These are phyloP conservation scores for Camelus bactrianus DNA, from an alignment of 2,113 vertebrate genomes.

Conservation along the genomic window DNA sequence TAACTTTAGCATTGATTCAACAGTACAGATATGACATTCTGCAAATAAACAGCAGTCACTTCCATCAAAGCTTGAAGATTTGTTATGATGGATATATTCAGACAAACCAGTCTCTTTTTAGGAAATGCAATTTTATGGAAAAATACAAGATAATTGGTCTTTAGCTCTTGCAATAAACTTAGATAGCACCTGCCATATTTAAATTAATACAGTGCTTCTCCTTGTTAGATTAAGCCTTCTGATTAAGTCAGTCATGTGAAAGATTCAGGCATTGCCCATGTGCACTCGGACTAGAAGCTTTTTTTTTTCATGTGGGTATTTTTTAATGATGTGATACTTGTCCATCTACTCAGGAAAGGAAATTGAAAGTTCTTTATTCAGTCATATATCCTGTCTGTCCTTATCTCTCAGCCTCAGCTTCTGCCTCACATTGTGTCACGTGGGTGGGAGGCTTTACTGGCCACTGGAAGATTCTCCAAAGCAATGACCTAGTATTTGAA, in stretches of 20 bases:
- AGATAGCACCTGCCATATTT: constrained; percentile 80
- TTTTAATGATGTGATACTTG: constrained; percentile 65
- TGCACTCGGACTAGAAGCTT: constrained; percentile 6
- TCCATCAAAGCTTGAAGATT: constrained; percentile 73
- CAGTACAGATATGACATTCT: constrained; percentile 66
- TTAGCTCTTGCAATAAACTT: constrained; percentile 78
- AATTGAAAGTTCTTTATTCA: constrained; percentile 76
- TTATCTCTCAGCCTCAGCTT: constrained; percentile 81
- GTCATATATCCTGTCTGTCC: constrained; percentile 66
- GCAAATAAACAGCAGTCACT: constrained; percentile 76
- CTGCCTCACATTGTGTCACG: constrained; percentile 64
- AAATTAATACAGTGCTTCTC: constrained; percentile 79
- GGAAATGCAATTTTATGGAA: constrained; percentile 78
- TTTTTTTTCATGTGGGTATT: constrained; percentile 22
- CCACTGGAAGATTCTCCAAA: constrained; percentile 60
- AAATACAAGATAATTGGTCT: constrained; percentile 80
- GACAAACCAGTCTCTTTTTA: constrained; percentile 69
- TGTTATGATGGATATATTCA: constrained; percentile 78
- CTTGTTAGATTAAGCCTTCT: constrained; percentile 66
- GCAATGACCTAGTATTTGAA: constrained; percentile 59
- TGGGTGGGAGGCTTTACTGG: constrained; percentile 64
- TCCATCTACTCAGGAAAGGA: constrained; percentile 72
- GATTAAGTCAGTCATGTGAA: constrained; percentile 74
- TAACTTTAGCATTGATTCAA: constrained; percentile 69
- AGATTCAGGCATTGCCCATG: constrained; percentile 47